phyloP scores from a whole-genome alignment of 2,797 vertebrate genomes.

The Novumbra hubbsi region DNA sequence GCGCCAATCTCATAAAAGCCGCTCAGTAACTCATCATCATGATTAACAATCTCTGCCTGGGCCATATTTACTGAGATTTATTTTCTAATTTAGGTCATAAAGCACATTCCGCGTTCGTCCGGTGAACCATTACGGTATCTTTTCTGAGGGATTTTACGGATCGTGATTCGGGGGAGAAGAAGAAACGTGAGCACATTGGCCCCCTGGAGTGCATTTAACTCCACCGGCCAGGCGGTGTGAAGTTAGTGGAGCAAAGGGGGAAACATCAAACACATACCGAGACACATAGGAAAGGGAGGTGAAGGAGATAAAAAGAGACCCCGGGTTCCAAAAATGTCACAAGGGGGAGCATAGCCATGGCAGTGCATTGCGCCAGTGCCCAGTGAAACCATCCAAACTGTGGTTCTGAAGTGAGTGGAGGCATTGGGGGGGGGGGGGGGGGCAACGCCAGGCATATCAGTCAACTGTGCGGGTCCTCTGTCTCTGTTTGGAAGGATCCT shows the following conservation, averaged over 20 bases:
- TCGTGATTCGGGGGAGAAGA: constrained; percentile 37
- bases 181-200: constrained; percentile 41
- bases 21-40: background rate
- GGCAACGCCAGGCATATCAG: background rate
- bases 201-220: constrained; percentile 27
- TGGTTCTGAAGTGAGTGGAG: too few relatives aligned
- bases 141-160: constrained; percentile 37
- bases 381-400: background rate
- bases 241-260: background rate
- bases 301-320: background rate
- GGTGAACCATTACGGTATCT: constrained; percentile 28
- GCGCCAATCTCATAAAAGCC: background rate
- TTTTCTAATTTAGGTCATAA: constrained; percentile 23
- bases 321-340: background rate
- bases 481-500: background rate
- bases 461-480: background rate
- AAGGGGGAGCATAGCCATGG: background rate
- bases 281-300: background rate
- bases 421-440: background rate
- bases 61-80: background rate
- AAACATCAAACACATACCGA: constrained; percentile 4
- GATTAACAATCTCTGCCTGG: background rate
- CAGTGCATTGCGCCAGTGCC: background rate
- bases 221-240: background rate
- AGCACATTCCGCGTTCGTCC: constrained; percentile 27